phyloP scores from a whole-genome alignment of 2,113 vertebrate species.

The Anguilla rostrata region DNA sequence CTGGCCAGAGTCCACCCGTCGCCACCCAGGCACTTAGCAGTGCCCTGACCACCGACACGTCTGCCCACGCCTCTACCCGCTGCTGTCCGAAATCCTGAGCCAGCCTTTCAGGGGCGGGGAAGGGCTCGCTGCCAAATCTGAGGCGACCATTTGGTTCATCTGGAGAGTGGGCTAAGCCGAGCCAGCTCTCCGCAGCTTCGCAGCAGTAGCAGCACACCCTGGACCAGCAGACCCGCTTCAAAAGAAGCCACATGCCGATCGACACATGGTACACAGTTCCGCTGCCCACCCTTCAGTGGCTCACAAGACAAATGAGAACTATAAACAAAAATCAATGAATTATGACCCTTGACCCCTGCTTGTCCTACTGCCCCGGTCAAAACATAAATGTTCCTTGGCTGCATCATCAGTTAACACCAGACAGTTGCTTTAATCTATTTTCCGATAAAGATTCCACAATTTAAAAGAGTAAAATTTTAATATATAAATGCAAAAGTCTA shows the following conservation, averaged over 20 bases:
- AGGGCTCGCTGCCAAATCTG: not conserved
- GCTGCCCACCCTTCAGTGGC: not conserved
- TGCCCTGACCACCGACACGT: not conserved
- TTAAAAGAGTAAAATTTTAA: not conserved
- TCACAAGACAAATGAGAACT: not conserved
- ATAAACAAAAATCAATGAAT: not conserved
- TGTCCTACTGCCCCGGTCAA: not conserved
- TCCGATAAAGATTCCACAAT: not conserved
- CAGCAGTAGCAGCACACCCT: not conserved
- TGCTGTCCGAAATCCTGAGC: not conserved
- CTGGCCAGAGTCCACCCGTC: not conserved
- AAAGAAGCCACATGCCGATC: not conserved
- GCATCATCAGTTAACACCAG: not conserved
- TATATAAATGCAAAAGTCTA: not conserved
- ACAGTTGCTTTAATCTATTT: not conserved
- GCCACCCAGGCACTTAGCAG: not conserved
- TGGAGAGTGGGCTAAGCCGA: not conserved
- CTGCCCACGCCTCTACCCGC: not conserved
- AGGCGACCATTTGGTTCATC: not conserved
- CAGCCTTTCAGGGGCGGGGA: not conserved
- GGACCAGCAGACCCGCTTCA: conserved; percentile 12
- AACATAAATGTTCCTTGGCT: not conserved
- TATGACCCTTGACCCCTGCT: not conserved
- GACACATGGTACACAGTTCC: not conserved
- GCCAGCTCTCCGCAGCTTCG: not conserved